A percentile compares a stretch with the other conserved stretches of the same genome.
These are phyloP conservation scores for Eupristina koningsbergeri DNA, from an alignment of 1,140 invertebrate genomes.

Conservation along the genomic window DNA sequence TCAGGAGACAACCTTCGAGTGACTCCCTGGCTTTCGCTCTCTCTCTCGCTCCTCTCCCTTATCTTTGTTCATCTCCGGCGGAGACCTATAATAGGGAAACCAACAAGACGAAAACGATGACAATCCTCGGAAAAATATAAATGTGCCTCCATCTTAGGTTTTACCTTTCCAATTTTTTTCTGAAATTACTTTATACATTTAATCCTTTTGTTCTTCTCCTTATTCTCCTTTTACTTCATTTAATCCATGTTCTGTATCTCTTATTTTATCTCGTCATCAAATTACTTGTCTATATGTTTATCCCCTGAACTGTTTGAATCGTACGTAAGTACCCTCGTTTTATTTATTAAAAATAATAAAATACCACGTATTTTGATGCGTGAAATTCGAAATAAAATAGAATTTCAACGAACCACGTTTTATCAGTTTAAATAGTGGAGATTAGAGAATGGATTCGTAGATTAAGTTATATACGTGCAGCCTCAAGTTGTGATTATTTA, in stretches of 20 bases:
- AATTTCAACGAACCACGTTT: slow-evolving; percentile 33
- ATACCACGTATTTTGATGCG: no score
- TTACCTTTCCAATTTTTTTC: not conserved
- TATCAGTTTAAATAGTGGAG: not conserved
- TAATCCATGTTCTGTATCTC: not conserved
- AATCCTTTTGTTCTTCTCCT: not conserved
- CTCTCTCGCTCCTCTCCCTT: not conserved
- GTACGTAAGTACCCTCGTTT: no score
- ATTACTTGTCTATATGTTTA: no score
- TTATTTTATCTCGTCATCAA: not conserved
- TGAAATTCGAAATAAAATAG: not conserved
- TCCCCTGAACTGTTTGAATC: no score
- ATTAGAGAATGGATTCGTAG: not conserved
- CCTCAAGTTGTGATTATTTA: not conserved
- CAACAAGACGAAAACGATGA: not conserved
- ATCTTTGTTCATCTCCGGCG: not conserved
- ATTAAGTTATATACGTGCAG: not conserved
- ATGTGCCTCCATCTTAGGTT: not conserved
- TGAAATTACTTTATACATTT: not conserved
- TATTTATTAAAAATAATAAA: no score
- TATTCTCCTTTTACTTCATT: not conserved
- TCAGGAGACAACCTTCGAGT: not conserved
- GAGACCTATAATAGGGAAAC: not conserved
- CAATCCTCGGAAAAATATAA: not conserved
- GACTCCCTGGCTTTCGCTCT: not conserved